Conservation (phyloP, 1,140 invertebrate genomes). For the Ips nitidus region DNA sequence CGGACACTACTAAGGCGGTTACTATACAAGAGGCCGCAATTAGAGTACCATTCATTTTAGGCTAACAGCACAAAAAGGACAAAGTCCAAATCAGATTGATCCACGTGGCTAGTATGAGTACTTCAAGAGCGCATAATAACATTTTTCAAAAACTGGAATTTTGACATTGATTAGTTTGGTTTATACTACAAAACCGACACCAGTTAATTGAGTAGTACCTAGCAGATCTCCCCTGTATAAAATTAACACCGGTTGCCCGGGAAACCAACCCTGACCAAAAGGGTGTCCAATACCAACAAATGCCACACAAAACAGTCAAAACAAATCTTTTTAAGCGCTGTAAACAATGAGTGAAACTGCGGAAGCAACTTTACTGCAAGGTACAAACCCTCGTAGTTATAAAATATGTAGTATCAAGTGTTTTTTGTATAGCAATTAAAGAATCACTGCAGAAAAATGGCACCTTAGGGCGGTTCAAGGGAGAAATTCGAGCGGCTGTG, state of each 20-base stretch:
- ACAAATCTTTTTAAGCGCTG: no score
- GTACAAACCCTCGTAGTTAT: slow-evolving; percentile 22
- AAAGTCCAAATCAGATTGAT: slow-evolving; percentile 7
- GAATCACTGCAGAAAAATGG: slow-evolving; percentile 48
- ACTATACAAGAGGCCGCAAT: slow-evolving; percentile 33
- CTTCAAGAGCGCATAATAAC: slow-evolving; percentile 9
- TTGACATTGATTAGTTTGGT: slow-evolving; percentile 18
- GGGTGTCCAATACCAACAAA: no score
- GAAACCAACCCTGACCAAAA: no score
- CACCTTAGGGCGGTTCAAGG: slow-evolving; percentile 46
- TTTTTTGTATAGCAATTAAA: slow-evolving; percentile 41
- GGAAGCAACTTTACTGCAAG: slow-evolving; percentile 44
- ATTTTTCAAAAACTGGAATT: slow-evolving; percentile 16
- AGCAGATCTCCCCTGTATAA: no score
- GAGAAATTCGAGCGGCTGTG: slow-evolving; percentile 47
- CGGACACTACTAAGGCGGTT: slow-evolving; percentile 32
- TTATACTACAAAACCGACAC: background rate
- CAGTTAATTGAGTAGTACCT: no score
- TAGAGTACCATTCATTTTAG: slow-evolving; percentile 36
- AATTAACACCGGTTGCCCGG: no score
- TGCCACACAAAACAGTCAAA: no score
- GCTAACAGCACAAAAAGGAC: slow-evolving; percentile 12
- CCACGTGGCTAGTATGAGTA: slow-evolving; percentile 18
- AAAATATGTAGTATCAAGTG: background rate
- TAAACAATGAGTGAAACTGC: slow-evolving; percentile 41